Base-by-base conservation (phyloP, 2,797 vertebrate genomes). In the Gallirallus australis region DNA sequence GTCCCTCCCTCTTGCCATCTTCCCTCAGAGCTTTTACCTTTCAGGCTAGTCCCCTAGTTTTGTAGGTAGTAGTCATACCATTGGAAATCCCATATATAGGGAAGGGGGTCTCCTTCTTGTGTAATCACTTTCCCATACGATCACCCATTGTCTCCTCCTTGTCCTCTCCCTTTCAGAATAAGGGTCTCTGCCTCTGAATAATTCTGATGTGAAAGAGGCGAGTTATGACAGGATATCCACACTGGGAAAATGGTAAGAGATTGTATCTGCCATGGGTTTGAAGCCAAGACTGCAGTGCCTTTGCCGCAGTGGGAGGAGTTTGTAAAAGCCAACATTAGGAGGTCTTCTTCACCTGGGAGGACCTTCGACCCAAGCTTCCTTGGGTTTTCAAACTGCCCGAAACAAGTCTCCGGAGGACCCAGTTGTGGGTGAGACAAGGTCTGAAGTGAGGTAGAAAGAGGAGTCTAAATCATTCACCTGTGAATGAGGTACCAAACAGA, bases 401-500 rank as follows among this genome's bases (percentile, higher is more conserved):
- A 91, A 40, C 13, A 81, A 76, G 28, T 77, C 37, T 33, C 28
- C 84, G 52, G 75, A 96, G 82, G 80, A 18, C 21, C 14, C 69
- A 82, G 63, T 75, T 81, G 47, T 57, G 63, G 59, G 48, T 80
- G 48, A 71, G 63, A 95, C 78, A 91, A 90, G 65, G 79, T 47
- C 60, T 82, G 76, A 76, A 68, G 37, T 64, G 56, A 81, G 66
- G 65, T 31, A 86, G 79, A 84, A 91, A 82, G 79, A 76, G 15
- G 50, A 59, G 48, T 85, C 85, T 85, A 95, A 75, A 72, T 56
- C 14, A 24, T 61, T 88, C 39, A 39, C 39, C 72, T 95, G 88
- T 82, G 71, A 90, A 30, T 63, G 91, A 79, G 75, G 59, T 61
- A 93, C 66, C 31, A 93, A 96, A 89, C 65, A 89, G 94, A 94